Percentiles rank a stretch among this genome's conserved stretches.
Evolutionary conservation across 2,113 vertebrate species (phyloP).

Genomic region (Dasypus novemcinctus): DNA sequence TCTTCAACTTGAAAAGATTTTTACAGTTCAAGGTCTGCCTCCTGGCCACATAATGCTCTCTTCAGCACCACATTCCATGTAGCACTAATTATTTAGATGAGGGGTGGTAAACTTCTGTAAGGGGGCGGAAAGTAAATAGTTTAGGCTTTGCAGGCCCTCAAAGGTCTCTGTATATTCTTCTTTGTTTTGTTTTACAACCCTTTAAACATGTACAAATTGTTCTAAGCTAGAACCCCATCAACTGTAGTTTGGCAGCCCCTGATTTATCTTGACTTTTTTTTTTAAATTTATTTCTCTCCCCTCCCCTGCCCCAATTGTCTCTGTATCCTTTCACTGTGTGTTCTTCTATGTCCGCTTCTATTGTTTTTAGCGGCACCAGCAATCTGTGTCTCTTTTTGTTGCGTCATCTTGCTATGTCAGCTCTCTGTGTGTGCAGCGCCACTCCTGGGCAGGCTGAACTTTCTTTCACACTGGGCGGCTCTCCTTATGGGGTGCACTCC

Average conservation of each 20-base stretch:
- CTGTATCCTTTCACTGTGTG: no score
- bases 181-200: not conserved
- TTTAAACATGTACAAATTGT: constrained; percentile 17
- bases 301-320: no score
- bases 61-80: not conserved
- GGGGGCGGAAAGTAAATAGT: not conserved
- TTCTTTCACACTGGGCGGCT: no score
- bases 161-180: not conserved
- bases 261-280: no score
- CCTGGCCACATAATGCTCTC: not conserved
- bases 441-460: no score
- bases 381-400: no score
- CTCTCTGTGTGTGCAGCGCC: no score
- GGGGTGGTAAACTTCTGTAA: not conserved
- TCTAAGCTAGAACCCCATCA: not conserved
- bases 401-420: no score
- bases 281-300: no score
- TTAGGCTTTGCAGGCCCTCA: not conserved
- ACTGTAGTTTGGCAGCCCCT: not conserved
- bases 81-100: not conserved
- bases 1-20: not conserved
- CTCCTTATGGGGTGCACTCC: no score
- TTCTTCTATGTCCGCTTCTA: no score
- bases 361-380: no score
- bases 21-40: not conserved